These are phyloP conservation scores for Paelopatides confundens DNA, from an alignment of 53 echinoderm and acorn worm species.

Conservation along the genomic window DNA sequence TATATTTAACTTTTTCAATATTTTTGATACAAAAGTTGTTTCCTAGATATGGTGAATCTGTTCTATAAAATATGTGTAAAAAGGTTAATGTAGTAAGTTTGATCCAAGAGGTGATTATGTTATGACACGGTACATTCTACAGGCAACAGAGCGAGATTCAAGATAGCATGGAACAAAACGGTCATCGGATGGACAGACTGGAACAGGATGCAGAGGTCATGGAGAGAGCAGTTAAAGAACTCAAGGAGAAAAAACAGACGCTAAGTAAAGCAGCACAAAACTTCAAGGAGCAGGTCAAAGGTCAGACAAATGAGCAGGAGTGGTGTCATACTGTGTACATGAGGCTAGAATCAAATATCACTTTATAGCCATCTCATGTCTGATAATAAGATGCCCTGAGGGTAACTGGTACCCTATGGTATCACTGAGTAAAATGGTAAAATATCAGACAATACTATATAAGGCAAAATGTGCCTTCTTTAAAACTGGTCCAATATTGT, in stretches of 20 bases:
- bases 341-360: too few species aligned
- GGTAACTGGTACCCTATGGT: too few species aligned
- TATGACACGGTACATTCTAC: neutral
- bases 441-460: too few species aligned
- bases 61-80: neutral
- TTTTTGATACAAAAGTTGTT: neutral
- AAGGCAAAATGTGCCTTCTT: too few species aligned
- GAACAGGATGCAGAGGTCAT: constrained; percentile 62
- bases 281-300: constrained; percentile 86
- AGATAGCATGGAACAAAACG: constrained; percentile 58
- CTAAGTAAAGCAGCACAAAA: constrained; percentile 69
- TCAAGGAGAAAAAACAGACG: constrained; percentile 66
- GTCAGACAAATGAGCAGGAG: constrained; percentile 48
- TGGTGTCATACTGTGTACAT: too few species aligned
- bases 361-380: too few species aligned
- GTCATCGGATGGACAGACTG: constrained; percentile 69
- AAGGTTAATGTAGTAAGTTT: too few species aligned
- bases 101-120: too few species aligned
- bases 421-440: too few species aligned
- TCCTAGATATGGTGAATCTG: neutral
- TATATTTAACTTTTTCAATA: too few species aligned
- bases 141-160: constrained; percentile 75
- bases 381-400: too few species aligned
- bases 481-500: too few species aligned
- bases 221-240: constrained; percentile 79